phyloP scores from a whole-genome alignment of 92 coral and sea anemone genomes.

The Scolanthus callimorphus region DNA sequence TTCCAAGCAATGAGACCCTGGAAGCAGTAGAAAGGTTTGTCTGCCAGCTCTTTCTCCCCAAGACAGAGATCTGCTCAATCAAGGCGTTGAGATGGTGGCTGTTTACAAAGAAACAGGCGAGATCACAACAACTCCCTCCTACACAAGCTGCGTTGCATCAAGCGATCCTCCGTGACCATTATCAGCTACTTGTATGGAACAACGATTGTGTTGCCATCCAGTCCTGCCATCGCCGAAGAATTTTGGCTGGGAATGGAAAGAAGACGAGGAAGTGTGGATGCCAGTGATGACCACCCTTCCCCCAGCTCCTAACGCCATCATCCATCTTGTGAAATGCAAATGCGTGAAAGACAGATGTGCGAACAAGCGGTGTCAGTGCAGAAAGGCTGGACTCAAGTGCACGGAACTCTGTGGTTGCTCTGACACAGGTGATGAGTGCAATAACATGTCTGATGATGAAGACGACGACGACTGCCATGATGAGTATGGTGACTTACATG shows the following conservation, averaged over 20 bases:
- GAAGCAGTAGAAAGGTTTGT: constrained; percentile 24
- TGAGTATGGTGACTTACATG: constrained; percentile 10
- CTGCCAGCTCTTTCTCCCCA: constrained; percentile 30
- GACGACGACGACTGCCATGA: constrained; percentile 22
- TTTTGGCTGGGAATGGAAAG: constrained; percentile 45
- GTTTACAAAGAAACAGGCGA: constrained; percentile 28
- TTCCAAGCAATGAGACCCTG: background rate
- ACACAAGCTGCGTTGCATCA: no score
- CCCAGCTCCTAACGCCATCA: constrained; percentile 36
- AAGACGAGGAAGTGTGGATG: constrained; percentile 23
- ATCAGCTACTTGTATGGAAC: constrained; percentile 49
- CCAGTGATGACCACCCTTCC: constrained; percentile 33
- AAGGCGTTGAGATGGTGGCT: constrained; percentile 36
- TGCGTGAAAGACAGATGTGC: constrained; percentile 40
- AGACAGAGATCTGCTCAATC: background rate
- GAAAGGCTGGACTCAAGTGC: constrained; percentile 49
- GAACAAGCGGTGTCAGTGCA: constrained; percentile 42
- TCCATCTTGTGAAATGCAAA: constrained; percentile 49
- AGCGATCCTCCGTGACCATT: constrained; percentile 30
- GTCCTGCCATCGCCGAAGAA: constrained; percentile 29
- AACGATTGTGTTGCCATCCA: constrained; percentile 29
- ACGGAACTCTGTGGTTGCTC: constrained; percentile 62
- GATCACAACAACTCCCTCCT: constrained; percentile 46
- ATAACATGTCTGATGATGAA: constrained; percentile 15
- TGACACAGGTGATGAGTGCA: constrained; percentile 35